These are phyloP conservation scores for Pterophyllum scalare DNA, from an alignment of 2,113 vertebrate genomes.

Conservation along the genomic window DNA sequence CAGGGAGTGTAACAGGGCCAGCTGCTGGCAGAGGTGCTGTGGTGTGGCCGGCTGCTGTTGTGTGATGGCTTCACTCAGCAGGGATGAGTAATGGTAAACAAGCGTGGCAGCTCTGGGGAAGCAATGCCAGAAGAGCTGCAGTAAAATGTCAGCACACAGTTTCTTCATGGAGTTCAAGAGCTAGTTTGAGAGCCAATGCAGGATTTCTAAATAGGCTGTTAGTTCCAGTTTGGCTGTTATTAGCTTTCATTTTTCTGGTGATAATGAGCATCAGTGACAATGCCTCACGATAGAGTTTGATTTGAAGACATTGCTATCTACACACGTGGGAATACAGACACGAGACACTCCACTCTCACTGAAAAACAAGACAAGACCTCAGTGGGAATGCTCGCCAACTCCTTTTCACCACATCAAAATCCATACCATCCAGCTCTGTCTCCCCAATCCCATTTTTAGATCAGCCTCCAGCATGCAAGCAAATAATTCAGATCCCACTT, in stretches of 20 bases:
- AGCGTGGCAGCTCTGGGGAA: slow-evolving; percentile 24
- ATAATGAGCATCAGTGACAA: not conserved
- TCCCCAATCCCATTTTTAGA: slow-evolving; percentile 46
- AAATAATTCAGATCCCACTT: slow-evolving; percentile 49
- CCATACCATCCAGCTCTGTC: slow-evolving; percentile 16
- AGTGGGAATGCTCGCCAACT: not conserved
- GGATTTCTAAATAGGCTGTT: not conserved
- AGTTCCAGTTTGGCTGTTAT: not conserved
- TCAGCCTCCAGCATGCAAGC: slow-evolving; percentile 41
- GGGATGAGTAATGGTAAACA: slow-evolving; percentile 52
- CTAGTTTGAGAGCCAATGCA: not conserved
- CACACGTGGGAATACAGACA: not conserved
- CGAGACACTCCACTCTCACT: not conserved
- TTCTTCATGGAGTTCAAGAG: slow-evolving; percentile 14
- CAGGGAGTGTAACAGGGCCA: slow-evolving; percentile 19
- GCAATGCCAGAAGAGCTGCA: not conserved
- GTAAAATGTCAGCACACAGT: slow-evolving; percentile 53
- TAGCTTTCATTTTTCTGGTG: not conserved
- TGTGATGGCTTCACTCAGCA: slow-evolving; percentile 31
- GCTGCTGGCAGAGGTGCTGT: slow-evolving; percentile 33
- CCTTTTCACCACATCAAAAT: slow-evolving; percentile 24
- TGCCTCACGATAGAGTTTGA: not conserved
- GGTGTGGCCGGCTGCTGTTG: slow-evolving; percentile 11
- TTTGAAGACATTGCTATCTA: not conserved
- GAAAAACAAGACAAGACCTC: not conserved